Conservation (phyloP, 2,888 invertebrate species). For the Rapana venosa region DNA sequence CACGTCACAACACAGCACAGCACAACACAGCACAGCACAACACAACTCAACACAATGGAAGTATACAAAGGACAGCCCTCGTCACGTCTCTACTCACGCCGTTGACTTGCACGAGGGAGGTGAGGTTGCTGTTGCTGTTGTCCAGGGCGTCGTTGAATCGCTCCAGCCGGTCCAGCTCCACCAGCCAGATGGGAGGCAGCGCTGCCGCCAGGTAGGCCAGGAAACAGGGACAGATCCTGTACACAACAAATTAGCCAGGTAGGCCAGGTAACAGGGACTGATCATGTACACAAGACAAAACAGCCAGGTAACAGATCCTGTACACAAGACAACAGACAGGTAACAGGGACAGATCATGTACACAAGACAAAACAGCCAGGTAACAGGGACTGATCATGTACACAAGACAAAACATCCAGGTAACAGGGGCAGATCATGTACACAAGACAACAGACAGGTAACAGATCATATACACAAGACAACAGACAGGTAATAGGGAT, state of each 20-base stretch:
- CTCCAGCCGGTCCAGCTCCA: conserved; percentile 83
- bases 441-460: conserved; percentile 89
- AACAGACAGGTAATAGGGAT: neutral
- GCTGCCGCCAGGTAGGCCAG: conserved; percentile 91
- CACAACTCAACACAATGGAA: too few species aligned
- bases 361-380: neutral
- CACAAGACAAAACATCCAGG: neutral
- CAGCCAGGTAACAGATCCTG: conserved; percentile 69
- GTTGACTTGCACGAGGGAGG: conserved; percentile 31
- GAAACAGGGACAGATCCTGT: conserved; percentile 95
- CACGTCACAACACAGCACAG: neutral
- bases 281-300: neutral
- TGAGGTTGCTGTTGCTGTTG: neutral
- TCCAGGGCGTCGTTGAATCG: conserved; percentile 44
- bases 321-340: conserved; percentile 84
- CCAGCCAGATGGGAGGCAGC: conserved; percentile 94
- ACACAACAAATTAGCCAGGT: conserved; percentile 85
- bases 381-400: neutral
- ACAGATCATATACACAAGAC: conserved; percentile 87
- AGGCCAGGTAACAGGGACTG: conserved; percentile 73
- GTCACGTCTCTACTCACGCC: conserved; percentile 47
- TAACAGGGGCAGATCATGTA: neutral
- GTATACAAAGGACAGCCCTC: too few species aligned
- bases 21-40: too few species aligned
- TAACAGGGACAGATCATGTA: neutral